Evolutionary conservation across 2,797 vertebrate species (phyloP), one percentile per base, ranked within the genome.

Genomic region (Thalassophryne amazonica): DNA sequence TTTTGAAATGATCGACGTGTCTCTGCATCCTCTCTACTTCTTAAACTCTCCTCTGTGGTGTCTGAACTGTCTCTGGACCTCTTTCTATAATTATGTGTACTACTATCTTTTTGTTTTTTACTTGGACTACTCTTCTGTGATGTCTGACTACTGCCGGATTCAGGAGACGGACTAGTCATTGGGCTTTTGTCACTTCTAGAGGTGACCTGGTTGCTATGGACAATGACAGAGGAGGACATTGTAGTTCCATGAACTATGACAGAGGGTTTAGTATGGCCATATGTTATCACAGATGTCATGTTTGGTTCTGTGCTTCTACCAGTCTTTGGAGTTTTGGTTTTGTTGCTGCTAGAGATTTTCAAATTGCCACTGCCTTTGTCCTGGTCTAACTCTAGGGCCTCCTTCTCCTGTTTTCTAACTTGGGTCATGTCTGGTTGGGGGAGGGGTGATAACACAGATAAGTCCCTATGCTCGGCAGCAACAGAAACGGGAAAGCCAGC

Each of bases 201-300:
- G 6, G 89, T 80, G 2, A 91, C 80, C 70, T 93, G 93, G 61
- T 92, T 92, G 57, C 89, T 89, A 46, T 91, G 89, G 55, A 90
- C 86, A 31, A 90, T 89, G 48, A 91, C 89, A 6, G 91, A 89
- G 16, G 92, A 89, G 30, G 88, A 88, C 66, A 91, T 76, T 8
- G 89, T 78, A 13, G 90, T 88, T 37, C 90, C 89, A 0, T 91
- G 94, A 52, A 96, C 93, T 36, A 97, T 96, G 47, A 97, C 94
- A 0, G 95, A 94, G 11, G 94, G 87, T 55, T 94, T 90, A 0
- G 93, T 83, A 10, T 90, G 93, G 13, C 93, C 93, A 25, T 94
- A 97, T 24, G 93, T 88, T 43, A 96, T 95, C 52, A 96, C 95
- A 34, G 88, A 93, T 1, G 91, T 89, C 33, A 87, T 86, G 29